These are phyloP conservation scores for Leucophora obtusa DNA, from an alignment of 2,888 invertebrate genomes.

Conservation along the genomic window DNA sequence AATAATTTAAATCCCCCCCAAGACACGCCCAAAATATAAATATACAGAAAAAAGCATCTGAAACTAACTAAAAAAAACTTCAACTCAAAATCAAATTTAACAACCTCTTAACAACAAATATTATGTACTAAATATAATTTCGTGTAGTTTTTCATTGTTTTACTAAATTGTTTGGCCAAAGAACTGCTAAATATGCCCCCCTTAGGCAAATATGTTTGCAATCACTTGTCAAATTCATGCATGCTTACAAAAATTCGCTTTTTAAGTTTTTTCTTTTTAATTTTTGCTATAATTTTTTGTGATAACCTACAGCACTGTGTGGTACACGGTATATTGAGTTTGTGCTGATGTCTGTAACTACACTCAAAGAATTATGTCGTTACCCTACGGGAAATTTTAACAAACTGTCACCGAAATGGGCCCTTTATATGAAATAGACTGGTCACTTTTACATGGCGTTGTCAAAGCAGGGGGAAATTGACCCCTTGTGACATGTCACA, in stretches of 20 bases:
- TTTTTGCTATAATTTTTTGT: neutral
- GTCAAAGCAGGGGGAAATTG: too few relatives aligned
- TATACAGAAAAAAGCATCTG: neutral
- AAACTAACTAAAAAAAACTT: neutral
- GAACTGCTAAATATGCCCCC: conserved; percentile 32
- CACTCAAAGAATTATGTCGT: too few relatives aligned
- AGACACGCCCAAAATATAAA: conserved; percentile 42
- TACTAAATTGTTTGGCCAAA: conserved; percentile 49
- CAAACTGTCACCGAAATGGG: too few relatives aligned
- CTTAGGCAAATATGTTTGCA: conserved; percentile 61
- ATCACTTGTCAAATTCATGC: conserved; percentile 66
- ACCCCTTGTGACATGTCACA: too few relatives aligned
- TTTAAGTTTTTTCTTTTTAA: conserved; percentile 4
- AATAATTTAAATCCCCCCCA: conserved; percentile 8
- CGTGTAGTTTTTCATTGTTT: conserved; percentile 6
- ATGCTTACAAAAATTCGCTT: conserved; percentile 43
- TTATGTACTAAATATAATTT: neutral
- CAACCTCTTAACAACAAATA: conserved; percentile 12
- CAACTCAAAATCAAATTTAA: conserved; percentile 17
- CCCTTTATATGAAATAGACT: too few relatives aligned
- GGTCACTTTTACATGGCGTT: too few relatives aligned
- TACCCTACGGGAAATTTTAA: too few relatives aligned
- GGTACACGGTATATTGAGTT: too few relatives aligned
- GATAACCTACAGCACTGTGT: too few relatives aligned
- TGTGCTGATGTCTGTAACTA: too few relatives aligned